Evolutionary conservation across 2,888 invertebrate genomes (phyloP), one percentile per base, ranked within the genome.

Genomic region (Carcina quercana): DNA sequence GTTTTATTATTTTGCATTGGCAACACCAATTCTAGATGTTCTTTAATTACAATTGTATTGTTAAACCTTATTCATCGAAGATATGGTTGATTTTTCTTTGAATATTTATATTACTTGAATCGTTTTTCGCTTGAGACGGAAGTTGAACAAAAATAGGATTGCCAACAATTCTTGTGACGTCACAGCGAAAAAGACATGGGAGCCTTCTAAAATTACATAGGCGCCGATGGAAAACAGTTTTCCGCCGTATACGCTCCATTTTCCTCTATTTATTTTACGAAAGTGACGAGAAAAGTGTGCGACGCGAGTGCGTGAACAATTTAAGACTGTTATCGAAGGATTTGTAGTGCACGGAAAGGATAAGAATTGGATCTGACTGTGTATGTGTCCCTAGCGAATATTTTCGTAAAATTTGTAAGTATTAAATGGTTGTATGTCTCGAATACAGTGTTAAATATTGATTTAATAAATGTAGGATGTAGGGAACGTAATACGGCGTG

Each of bases 161-260:
- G 82, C 80, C 83, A 79, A 80, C 83, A 72, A 73, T 78, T 67
- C 58, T 61, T 62, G 69, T 84, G 84, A 84, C 84, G 84, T 84
- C 84, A 83, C 69, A 51, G 54, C 50, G 65, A 71, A 65, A 64
- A 69, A 74, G 70, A 61, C 59, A 69, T 68, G 63, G n/a, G 65
- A 66, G 72, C 68, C 74, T 67, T 78, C 82, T 84, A 83, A 82
- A 76, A 80, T 84, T 84, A 84, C 83, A 75, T 62, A 55, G 53
- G n/a, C 60, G 67, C 65, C 56, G 41, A 54, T 66, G 57, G 63
- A 74, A 72, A 72, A 68, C 60, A 58, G 60, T 66, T 68, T 69
- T 69, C 64, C 57, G 53, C 53, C 60, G 52, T 59, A 51, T 56
- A 56, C 54, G 65, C 67, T 71, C 59, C 57, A 61, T 54, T 68